Evolutionary conservation across 1,140 invertebrate species (phyloP).

Genomic region (Drosophila ohnishii): DNA sequence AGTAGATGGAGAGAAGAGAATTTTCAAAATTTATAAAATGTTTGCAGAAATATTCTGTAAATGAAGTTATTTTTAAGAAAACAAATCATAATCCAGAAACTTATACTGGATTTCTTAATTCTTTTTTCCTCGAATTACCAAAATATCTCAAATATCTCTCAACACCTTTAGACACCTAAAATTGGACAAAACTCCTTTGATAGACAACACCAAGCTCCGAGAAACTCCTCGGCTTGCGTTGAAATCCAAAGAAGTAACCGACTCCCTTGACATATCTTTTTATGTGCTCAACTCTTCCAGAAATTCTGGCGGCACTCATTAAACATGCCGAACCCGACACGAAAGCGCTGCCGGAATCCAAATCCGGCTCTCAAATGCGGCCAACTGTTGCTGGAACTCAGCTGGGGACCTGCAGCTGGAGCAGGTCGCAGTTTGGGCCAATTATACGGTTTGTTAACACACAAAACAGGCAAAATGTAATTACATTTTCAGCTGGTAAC

Average conservation of each 20-base stretch:
- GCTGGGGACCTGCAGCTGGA: slow-evolving; percentile 45
- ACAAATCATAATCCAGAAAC: neutral
- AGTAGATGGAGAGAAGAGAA: neutral
- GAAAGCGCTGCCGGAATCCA: slow-evolving; percentile 19
- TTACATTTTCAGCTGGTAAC: slow-evolving; percentile 66
- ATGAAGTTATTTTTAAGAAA: neutral
- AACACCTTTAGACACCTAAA: no score
- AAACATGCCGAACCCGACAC: slow-evolving; percentile 28
- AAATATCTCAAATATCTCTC: neutral
- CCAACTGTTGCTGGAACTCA: slow-evolving; percentile 68
- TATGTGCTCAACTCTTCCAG: neutral
- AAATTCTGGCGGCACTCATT: slow-evolving; percentile 25
- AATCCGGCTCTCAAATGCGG: slow-evolving; percentile 33
- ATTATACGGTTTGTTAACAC: slow-evolving; percentile 81
- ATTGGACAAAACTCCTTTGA: neutral
- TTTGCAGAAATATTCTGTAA: neutral
- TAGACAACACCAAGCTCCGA: neutral
- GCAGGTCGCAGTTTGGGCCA: slow-evolving; percentile 59
- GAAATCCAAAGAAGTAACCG: neutral
- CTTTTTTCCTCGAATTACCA: no score
- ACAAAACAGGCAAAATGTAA: slow-evolving; percentile 80
- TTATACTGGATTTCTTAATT: no score
- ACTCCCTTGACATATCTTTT: slow-evolving; percentile 2
- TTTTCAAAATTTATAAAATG: neutral
- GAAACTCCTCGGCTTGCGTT: neutral